phyloP scores from a whole-genome alignment of 2,888 invertebrate genomes.

The Oligia strigilis region DNA sequence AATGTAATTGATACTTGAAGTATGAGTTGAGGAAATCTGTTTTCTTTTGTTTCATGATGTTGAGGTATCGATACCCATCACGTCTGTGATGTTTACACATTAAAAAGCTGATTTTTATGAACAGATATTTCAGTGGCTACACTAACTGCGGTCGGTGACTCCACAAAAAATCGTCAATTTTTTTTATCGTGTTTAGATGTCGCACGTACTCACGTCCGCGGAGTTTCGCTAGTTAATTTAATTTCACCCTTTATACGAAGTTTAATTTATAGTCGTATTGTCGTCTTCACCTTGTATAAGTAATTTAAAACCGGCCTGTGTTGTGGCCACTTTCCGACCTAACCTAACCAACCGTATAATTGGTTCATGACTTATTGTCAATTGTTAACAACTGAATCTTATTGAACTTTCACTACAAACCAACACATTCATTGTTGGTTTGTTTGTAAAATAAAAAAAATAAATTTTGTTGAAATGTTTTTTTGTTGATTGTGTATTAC shows the following conservation, averaged over 20 bases:
- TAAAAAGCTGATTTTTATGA: no score
- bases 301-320: not conserved
- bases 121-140: not conserved
- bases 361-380: constrained; percentile 4
- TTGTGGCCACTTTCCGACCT: not conserved
- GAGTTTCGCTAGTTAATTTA: not conserved
- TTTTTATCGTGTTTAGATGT: not conserved
- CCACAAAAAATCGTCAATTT: not conserved
- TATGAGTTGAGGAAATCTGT: not conserved
- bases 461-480: no score
- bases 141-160: not conserved
- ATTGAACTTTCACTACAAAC: constrained; percentile 21
- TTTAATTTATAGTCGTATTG: not conserved
- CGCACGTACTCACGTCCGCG: not conserved
- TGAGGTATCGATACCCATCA: not conserved
- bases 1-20: no score
- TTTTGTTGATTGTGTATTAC: not conserved
- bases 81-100: not conserved
- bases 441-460: constrained; percentile 17
- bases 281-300: not conserved
- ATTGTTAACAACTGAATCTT: not conserved
- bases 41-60: no score
- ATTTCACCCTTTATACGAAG: not conserved
- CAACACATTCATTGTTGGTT: not conserved
- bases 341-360: constrained; percentile 31